phyloP scores from a whole-genome alignment of 2,113 vertebrate species.

The Eubucco bourcierii region DNA sequence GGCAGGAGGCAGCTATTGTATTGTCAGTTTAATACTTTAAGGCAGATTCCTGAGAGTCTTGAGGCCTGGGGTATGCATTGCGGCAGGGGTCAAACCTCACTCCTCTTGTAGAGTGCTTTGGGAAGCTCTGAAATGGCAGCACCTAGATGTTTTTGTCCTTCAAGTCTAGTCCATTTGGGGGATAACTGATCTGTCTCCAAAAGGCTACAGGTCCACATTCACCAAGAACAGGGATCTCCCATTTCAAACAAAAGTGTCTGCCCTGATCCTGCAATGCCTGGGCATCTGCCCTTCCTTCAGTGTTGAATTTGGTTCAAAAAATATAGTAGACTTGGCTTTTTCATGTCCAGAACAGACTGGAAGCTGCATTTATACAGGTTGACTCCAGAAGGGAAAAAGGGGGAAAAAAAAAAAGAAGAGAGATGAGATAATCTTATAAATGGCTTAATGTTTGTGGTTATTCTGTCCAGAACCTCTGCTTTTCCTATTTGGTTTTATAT shows the following conservation, averaged over 20 bases:
- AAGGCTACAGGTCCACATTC: neutral
- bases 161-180: neutral
- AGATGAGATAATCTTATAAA: neutral
- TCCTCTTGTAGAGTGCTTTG: accelerated
- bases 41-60: neutral
- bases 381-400: neutral
- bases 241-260: neutral
- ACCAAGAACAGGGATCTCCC: neutral
- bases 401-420: neutral
- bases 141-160: neutral
- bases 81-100: neutral
- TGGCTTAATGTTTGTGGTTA: neutral
- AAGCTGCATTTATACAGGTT: neutral
- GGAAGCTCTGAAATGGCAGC: neutral
- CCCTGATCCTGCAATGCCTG: neutral
- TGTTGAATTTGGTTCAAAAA: neutral
- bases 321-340: neutral
- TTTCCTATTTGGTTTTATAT: neutral
- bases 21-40: neutral
- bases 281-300: neutral
- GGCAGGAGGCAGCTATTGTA: accelerated
- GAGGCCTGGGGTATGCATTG: neutral
- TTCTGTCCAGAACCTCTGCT: neutral
- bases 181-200: neutral
- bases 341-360: neutral